Evolutionary conservation across 2,113 vertebrate species (phyloP), one percentile per base, ranked within the genome.

Genomic region (Lethenteron reissneri): DNA sequence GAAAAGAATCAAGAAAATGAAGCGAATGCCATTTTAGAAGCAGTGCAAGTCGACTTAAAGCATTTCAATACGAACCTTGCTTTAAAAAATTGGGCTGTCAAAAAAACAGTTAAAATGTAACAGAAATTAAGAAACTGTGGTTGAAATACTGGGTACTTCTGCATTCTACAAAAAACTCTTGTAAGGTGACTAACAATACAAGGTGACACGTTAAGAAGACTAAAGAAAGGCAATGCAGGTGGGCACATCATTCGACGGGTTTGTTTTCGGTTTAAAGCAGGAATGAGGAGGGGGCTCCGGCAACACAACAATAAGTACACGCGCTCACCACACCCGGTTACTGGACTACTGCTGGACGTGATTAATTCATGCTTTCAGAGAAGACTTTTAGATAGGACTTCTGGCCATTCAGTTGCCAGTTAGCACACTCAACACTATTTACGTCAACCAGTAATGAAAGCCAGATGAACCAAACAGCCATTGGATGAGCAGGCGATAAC

Each of bases 71-170:
- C 94, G 90, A 99, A 99, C 92, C 94, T 99, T 91, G 92, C 88
- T 97, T 97, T 99, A 95, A 87, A n/a, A 95, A 97, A 95, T 91
- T 92, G 92, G 91, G 90, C 92, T 97, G 92, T 99, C 92, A 97
- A 99, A 99, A 95, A 90, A 99, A 97, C 92, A 97, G 90, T 99
- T 92, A 99, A 68, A 92, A 97, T 91, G 92, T 96, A 88, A 99
- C 90, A 96, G 88, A 94, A 91, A 87, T 88, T 95, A 92, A 95
- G 91, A 95, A 91, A 91, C 85, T 86, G 81, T 87, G 87, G 87
- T 87, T 83, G 82, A 81, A 85, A 82, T 85, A 88, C 86, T 85
- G 84, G 83, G 86, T 84, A 81, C 80, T 80, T 74, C 76, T 73
- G 81, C 41, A 41, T 41, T 41, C 41, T 41, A 41, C 41, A 41